Percentiles rank a stretch among this genome's conserved stretches.
These are phyloP conservation scores for Tribolium castaneum DNA, from an alignment of 1,140 invertebrate species.

Conservation along the genomic window DNA sequence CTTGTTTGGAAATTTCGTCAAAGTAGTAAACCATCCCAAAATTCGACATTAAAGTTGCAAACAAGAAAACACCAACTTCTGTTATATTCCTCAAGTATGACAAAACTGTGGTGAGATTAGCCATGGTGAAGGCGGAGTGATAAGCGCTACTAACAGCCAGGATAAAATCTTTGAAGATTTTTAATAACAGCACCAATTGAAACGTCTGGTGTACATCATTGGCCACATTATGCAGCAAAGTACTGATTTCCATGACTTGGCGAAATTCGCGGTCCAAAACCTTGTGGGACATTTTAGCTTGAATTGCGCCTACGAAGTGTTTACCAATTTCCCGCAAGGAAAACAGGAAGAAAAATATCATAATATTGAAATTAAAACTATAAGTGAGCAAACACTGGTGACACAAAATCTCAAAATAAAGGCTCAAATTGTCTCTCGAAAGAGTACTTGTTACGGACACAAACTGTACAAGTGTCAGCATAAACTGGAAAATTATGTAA, in stretches of 20 bases:
- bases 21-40: not conserved
- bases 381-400: not conserved
- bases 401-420: not conserved
- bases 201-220: not conserved
- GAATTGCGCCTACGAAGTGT: not conserved
- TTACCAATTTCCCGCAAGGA: not conserved
- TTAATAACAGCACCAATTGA: not conserved
- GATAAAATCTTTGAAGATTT: slow-evolving; percentile 12
- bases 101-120: not conserved
- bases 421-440: not conserved
- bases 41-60: not conserved
- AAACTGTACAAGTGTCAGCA: not conserved
- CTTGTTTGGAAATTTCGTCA: slow-evolving; percentile 4
- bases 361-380: not conserved
- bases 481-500: not conserved
- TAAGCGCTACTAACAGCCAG: not conserved
- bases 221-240: not conserved
- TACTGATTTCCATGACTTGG: not conserved
- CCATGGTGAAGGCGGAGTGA: not conserved
- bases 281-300: not conserved
- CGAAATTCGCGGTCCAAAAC: not conserved
- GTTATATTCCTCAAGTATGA: not conserved
- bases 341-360: not conserved
- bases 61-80: not conserved
- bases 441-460: not conserved